Conservation (phyloP, 2,888 invertebrate genomes). For the Drosophila limbata region DNA sequence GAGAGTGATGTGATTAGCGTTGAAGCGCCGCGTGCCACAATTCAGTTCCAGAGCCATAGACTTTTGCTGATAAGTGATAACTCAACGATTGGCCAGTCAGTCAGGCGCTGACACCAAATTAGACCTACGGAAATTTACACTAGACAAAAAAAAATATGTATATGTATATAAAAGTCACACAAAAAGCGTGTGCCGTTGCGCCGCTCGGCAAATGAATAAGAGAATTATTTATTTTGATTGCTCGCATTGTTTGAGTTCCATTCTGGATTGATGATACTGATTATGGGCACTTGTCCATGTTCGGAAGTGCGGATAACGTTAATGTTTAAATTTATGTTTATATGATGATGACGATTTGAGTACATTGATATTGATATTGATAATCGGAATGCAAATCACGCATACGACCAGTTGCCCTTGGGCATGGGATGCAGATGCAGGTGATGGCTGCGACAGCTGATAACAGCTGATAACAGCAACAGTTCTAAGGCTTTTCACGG, state of each 20-base stretch:
- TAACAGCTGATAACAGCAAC: slow-evolving; percentile 25
- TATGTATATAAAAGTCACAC: not conserved
- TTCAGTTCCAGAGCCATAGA: not conserved
- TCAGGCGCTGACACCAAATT: slow-evolving; percentile 60
- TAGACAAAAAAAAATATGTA: slow-evolving; percentile 5
- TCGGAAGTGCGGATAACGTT: slow-evolving; percentile 13
- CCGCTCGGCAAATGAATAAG: slow-evolving; percentile 12
- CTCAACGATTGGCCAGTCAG: slow-evolving; percentile 50
- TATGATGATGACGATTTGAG: slow-evolving; percentile 3
- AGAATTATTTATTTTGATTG: slow-evolving; percentile 8
- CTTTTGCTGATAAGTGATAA: slow-evolving; percentile 59
- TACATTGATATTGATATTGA: not conserved
- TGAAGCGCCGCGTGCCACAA: slow-evolving; percentile 58
- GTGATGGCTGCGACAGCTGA: slow-evolving; percentile 40
- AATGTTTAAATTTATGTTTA: not conserved
- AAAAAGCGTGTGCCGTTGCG: slow-evolving; percentile 48
- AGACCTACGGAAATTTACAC: slow-evolving; percentile 63
- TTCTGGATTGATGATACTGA: slow-evolving; percentile 3
- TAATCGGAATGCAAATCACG: slow-evolving; percentile 5
- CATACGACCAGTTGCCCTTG: slow-evolving; percentile 59
- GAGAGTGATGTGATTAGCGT: slow-evolving; percentile 63
- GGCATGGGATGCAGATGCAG: slow-evolving; percentile 17
- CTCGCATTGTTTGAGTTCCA: slow-evolving; percentile 2
- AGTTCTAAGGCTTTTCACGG: slow-evolving; percentile 63
- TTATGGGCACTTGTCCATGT: slow-evolving; percentile 2